A percentile compares a stretch with the other conserved stretches of the same genome.
phyloP scores from a whole-genome alignment of 1,140 invertebrate species.

The Drosophila bifasciata region DNA sequence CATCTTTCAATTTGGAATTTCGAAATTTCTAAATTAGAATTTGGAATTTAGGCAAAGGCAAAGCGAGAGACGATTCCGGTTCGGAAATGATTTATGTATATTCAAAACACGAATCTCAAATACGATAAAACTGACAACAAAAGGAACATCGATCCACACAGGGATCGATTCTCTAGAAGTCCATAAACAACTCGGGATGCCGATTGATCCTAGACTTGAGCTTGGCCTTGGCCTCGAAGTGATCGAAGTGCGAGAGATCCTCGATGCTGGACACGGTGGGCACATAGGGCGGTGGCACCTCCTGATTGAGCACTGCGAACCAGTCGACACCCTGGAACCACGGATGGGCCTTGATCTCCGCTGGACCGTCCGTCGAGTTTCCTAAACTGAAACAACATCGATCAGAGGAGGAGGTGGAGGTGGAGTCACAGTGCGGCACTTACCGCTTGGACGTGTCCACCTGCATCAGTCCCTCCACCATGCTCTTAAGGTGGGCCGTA shows the following conservation, averaged over 20 bases:
- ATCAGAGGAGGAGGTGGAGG: not conserved
- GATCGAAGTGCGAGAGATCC: conserved; percentile 68
- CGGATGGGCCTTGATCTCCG: conserved; percentile 87
- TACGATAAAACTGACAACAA: conserved; percentile 15
- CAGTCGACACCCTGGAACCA: conserved; percentile 93
- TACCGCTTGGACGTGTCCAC: conserved; percentile 92
- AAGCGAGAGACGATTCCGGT: not conserved
- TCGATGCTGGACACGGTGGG: conserved; percentile 85
- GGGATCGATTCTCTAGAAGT: conserved; percentile 64
- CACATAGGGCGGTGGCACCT: conserved; percentile 89
- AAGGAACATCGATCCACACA: too few relatives aligned
- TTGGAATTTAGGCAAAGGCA: not conserved
- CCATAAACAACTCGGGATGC: conserved; percentile 64
- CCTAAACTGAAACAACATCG: conserved; percentile 86
- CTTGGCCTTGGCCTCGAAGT: conserved; percentile 29
- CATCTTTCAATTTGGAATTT: conserved; percentile 14
- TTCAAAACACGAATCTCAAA: not conserved
- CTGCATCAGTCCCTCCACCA: conserved; percentile 93
- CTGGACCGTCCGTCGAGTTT: conserved; percentile 91
- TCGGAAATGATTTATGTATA: not conserved
- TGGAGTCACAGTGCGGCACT: conserved; percentile 13
- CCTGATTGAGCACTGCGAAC: conserved; percentile 93
- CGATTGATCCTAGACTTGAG: conserved; percentile 58
- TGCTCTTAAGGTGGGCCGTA: conserved; percentile 90
- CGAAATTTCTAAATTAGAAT: too few relatives aligned